Evolutionary conservation across 2,113 vertebrate species (phyloP).

Genomic region (Laticauda laticaudata): DNA sequence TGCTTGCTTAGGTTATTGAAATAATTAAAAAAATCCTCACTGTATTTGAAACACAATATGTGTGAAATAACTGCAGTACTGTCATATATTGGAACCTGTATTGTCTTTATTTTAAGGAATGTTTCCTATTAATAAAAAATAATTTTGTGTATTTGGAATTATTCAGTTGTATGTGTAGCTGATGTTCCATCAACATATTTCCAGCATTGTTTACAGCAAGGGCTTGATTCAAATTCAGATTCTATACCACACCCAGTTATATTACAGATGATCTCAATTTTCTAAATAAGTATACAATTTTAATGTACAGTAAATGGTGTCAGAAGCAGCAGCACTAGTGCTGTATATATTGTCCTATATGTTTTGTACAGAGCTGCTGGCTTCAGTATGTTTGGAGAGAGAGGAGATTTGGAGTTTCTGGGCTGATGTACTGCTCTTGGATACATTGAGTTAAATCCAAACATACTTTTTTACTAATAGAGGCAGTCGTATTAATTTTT

Average conservation of each 20-base stretch:
- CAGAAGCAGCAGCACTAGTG: background rate
- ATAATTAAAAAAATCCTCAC: conserved; percentile 50
- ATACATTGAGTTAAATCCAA: background rate
- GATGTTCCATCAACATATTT: background rate
- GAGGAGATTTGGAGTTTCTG: background rate
- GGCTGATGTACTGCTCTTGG: background rate
- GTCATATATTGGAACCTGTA: conserved; percentile 39
- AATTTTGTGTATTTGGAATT: conserved; percentile 25
- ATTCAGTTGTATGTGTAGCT: conserved; percentile 10
- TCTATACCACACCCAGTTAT: background rate
- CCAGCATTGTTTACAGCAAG: background rate
- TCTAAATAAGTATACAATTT: background rate
- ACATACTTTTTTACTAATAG: background rate
- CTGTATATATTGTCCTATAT: background rate
- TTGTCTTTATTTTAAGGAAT: conserved; percentile 59
- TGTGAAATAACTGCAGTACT: conserved; percentile 53
- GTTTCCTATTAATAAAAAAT: conserved; percentile 63
- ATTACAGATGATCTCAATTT: background rate
- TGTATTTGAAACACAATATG: conserved; percentile 61
- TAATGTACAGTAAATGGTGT: background rate
- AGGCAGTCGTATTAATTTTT: background rate
- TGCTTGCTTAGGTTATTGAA: conserved; percentile 50
- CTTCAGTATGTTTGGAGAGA: background rate
- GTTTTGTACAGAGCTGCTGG: background rate
- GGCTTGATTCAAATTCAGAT: background rate